Evolutionary conservation across 2,797 vertebrate species (phyloP).

Genomic region (Nothura maculosa): DNA sequence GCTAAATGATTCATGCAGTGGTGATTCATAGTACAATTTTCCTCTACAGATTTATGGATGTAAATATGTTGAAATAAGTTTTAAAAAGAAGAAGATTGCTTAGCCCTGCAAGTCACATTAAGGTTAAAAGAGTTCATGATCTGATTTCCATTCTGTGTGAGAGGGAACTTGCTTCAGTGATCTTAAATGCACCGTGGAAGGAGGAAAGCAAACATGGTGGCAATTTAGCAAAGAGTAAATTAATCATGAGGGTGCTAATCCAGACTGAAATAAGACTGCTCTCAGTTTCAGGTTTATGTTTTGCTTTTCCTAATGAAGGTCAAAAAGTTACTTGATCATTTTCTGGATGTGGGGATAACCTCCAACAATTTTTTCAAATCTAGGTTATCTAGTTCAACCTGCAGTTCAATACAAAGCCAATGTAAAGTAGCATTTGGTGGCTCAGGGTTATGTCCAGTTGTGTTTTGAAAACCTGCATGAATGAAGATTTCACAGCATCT

Average conservation of each 20-base stretch:
- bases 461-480: background rate
- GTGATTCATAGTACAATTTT: background rate
- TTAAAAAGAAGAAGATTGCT: background rate
- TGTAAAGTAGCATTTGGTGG: background rate
- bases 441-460: background rate
- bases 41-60: background rate
- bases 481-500: background rate
- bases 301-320: background rate
- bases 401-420: background rate
- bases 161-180: background rate
- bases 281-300: background rate
- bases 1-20: background rate
- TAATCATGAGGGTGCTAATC: background rate
- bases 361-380: no score
- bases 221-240: background rate
- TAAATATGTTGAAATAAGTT: slow-evolving; percentile 8
- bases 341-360: background rate
- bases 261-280: background rate
- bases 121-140: background rate
- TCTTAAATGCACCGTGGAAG: background rate
- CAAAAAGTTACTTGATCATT: background rate
- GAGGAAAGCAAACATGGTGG: background rate
- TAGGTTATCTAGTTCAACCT: background rate
- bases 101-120: background rate
- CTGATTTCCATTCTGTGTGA: background rate